Conservation (phyloP, 2,113 vertebrate species). For the Indri indri region DNA sequence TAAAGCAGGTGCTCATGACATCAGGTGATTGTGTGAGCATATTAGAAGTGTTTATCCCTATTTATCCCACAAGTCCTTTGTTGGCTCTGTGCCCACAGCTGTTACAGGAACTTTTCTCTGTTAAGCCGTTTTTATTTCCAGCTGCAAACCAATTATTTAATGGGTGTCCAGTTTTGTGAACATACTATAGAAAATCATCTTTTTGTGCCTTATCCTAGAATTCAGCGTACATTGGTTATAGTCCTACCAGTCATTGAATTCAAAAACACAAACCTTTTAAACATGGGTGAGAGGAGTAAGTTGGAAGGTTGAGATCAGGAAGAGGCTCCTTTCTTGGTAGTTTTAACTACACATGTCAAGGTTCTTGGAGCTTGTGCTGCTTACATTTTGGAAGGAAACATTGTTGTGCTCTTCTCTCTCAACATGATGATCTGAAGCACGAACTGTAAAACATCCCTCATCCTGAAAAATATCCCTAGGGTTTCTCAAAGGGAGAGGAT, state of each 20-base stretch:
- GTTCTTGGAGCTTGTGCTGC: slow-evolving; percentile 27
- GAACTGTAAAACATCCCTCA: slow-evolving; percentile 74
- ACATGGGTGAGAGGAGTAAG: not conserved
- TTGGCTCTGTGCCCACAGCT: not conserved
- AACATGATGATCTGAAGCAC: slow-evolving; percentile 73
- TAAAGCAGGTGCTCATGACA: not conserved
- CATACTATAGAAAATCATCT: not conserved
- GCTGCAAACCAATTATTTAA: not conserved
- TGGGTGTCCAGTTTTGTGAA: not conserved
- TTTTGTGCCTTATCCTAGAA: slow-evolving; percentile 37
- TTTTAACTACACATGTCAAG: slow-evolving; percentile 63
- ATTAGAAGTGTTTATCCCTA: not conserved
- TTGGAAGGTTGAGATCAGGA: not conserved
- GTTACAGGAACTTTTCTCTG: not conserved
- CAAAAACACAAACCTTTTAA: slow-evolving; percentile 42
- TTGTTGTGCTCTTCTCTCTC: slow-evolving; percentile 63
- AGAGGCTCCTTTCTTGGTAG: slow-evolving; percentile 43
- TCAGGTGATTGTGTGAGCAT: not conserved
- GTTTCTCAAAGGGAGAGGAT: slow-evolving; percentile 66
- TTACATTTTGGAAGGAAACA: slow-evolving; percentile 50
- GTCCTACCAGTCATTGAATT: not conserved
- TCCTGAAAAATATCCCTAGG: slow-evolving; percentile 71
- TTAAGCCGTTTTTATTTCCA: slow-evolving; percentile 27
- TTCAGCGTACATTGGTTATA: not conserved
- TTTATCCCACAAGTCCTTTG: not conserved